Percentiles rank a stretch among this genome's conserved stretches.
phyloP scores from a whole-genome alignment of 2,113 vertebrate genomes.

The Elephas maximus region DNA sequence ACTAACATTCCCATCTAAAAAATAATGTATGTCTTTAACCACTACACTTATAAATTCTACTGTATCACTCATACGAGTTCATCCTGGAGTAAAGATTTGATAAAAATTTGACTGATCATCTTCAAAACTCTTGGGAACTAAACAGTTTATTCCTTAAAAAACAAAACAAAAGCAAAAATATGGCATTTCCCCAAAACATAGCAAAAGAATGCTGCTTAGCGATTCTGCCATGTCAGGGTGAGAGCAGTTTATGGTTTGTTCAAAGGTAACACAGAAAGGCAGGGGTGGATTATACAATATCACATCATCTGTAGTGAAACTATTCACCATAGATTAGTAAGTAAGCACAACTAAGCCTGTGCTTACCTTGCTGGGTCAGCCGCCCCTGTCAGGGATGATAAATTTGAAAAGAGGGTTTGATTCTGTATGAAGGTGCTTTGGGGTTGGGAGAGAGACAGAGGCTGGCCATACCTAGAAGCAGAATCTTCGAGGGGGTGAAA shows the following conservation, averaged over 20 bases:
- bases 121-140: constrained; percentile 27
- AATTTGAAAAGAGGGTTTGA: too few relatives aligned
- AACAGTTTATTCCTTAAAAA: constrained; percentile 17
- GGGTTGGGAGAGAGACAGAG: too few relatives aligned
- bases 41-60: neutral
- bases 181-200: neutral
- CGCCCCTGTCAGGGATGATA: too few relatives aligned
- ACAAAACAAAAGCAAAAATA: constrained; percentile 58
- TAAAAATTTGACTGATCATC: constrained; percentile 12
- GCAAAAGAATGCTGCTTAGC: constrained; percentile 32
- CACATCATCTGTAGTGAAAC: too few relatives aligned
- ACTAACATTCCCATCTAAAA: neutral
- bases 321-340: too few relatives aligned
- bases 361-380: too few relatives aligned
- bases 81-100: neutral
- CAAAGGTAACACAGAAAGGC: neutral
- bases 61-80: neutral
- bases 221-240: neutral
- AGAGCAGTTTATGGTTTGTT: neutral
- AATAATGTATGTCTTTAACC: too few relatives aligned
- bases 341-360: too few relatives aligned
- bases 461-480: too few relatives aligned
- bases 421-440: too few relatives aligned
- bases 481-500: too few relatives aligned
- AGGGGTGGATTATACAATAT: too few relatives aligned